A percentile compares a stretch with the other conserved stretches of the same genome.
Evolutionary conservation across 1,140 invertebrate genomes (phyloP).

Genomic region (Probaryconus sp.): DNA sequence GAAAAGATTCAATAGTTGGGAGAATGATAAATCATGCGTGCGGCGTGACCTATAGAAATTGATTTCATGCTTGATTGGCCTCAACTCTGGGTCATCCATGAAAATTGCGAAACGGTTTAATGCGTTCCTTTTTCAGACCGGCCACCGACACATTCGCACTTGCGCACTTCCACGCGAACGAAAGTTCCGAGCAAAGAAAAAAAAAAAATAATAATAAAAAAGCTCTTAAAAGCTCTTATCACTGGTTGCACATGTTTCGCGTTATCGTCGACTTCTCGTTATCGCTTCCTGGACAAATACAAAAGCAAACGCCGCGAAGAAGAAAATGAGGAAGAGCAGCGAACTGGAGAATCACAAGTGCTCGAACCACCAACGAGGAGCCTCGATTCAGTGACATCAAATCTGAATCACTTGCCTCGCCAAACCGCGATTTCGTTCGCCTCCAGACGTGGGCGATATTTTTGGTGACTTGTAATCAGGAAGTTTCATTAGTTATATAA

Average conservation of each 20-base stretch:
- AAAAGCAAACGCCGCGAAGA: constrained; percentile 9
- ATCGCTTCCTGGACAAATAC: constrained; percentile 57
- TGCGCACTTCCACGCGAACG: neutral
- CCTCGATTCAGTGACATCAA: constrained; percentile 13
- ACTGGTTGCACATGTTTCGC: constrained; percentile 17
- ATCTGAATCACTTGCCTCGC: constrained; percentile 14
- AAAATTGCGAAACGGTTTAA: constrained; percentile 44
- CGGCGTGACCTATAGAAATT: constrained; percentile 51
- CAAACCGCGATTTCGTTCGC: constrained; percentile 1
- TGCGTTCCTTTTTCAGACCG: constrained; percentile 17
- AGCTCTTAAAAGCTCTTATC: constrained; percentile 25
- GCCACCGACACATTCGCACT: neutral
- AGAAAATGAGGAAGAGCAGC: too few species aligned
- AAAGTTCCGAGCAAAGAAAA: neutral
- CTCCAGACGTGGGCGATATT: constrained; percentile 5
- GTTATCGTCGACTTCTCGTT: constrained; percentile 33
- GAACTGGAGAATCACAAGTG: too few species aligned
- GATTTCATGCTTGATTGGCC: constrained; percentile 65
- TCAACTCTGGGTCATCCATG: constrained; percentile 63
- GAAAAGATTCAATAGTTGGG: neutral
- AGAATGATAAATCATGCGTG: constrained; percentile 24
- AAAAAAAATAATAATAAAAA: too few species aligned
- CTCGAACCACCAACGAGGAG: too few species aligned
- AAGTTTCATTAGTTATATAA: neutral
- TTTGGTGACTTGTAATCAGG: constrained; percentile 14